Conservation (phyloP, 2,797 vertebrate species). For the Phoebastria nigripes region DNA sequence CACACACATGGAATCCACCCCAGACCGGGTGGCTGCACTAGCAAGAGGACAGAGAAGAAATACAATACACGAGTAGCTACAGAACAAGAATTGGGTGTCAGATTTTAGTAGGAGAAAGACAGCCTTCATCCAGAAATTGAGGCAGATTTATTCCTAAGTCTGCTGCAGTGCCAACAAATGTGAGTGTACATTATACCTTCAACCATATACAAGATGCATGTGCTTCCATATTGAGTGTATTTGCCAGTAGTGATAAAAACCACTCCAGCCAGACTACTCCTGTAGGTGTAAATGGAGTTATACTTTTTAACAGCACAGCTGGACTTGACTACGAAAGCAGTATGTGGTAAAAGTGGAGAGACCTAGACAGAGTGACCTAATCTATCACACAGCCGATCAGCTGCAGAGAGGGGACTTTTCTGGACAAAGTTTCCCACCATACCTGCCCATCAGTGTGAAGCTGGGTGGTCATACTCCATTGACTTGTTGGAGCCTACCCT, state of each 20-base stretch:
- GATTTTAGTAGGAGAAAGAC: background rate
- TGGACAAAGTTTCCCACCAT: background rate
- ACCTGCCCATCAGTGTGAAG: background rate
- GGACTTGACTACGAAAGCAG: background rate
- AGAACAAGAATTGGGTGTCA: background rate
- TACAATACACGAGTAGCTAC: background rate
- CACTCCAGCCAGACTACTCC: background rate
- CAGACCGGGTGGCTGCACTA: background rate
- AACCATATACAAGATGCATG: background rate
- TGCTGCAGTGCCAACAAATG: background rate
- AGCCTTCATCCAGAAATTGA: background rate
- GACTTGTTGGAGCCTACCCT: background rate
- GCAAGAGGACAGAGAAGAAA: background rate
- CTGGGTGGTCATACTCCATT: background rate
- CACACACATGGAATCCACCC: slow-evolving; percentile 4
- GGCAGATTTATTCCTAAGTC: background rate
- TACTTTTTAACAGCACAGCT: background rate
- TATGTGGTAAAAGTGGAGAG: background rate
- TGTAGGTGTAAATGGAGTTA: background rate
- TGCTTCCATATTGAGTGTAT: background rate
- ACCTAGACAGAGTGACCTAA: background rate
- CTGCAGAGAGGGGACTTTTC: background rate
- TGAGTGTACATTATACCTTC: background rate
- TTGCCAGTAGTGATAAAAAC: background rate
- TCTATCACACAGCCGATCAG: background rate